Conservation (phyloP, 2,797 vertebrate genomes). For the Tympanoctomys barrerae region DNA sequence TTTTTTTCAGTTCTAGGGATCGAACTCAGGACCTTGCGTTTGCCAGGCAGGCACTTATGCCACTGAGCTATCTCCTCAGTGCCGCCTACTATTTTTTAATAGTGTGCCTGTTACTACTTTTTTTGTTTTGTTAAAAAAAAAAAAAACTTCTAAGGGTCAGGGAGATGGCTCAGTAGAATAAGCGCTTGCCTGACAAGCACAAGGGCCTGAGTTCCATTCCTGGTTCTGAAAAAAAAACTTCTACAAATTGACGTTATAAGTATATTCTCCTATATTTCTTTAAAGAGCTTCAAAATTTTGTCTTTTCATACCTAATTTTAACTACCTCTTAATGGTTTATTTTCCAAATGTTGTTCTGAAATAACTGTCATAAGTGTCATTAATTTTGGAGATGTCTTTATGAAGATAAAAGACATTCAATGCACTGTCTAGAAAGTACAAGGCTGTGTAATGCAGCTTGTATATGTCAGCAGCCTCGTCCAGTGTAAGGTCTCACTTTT, state of each 20-base stretch:
- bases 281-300: conserved; percentile 52
- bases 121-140: conserved; percentile 9
- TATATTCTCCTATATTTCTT: conserved; percentile 32
- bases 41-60: too few species aligned
- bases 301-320: conserved; percentile 47
- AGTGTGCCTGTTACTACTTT: background rate
- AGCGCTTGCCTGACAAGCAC: too few species aligned
- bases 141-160: background rate
- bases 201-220: too few species aligned
- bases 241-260: background rate
- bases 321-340: conserved; percentile 63
- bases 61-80: too few species aligned
- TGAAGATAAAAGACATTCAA: conserved; percentile 68
- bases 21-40: too few species aligned
- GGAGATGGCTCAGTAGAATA: too few species aligned
- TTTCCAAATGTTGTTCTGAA: conserved; percentile 70
- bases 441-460: conserved; percentile 62
- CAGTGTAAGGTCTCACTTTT: conserved; percentile 61
- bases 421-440: conserved; percentile 58
- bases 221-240: background rate
- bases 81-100: too few species aligned
- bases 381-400: conserved; percentile 64
- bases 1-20: background rate
- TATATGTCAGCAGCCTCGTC: conserved; percentile 31
- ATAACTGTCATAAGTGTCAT: conserved; percentile 76